Evolutionary conservation across 1,140 invertebrate genomes (phyloP).

Genomic region (Coelopa frigida): DNA sequence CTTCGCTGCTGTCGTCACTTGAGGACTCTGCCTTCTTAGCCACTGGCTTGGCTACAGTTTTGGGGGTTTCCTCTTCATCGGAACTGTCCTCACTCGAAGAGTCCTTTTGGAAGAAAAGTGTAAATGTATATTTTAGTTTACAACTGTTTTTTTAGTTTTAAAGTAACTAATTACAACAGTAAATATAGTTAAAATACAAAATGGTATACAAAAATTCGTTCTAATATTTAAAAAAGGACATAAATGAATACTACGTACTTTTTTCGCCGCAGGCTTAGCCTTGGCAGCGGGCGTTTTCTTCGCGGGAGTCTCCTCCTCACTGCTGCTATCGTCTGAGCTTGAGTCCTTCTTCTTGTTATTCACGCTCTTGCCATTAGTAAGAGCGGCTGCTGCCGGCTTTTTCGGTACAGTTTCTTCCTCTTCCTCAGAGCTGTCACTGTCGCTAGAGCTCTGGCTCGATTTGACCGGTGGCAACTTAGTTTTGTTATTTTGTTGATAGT

Average conservation of each 20-base stretch:
- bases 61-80: conserved; percentile 20
- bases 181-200: too few species aligned
- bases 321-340: conserved; percentile 16
- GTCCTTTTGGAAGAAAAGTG: neutral
- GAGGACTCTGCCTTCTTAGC: conserved; percentile 24
- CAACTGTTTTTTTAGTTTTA: too few species aligned
- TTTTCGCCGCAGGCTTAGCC: conserved; percentile 18
- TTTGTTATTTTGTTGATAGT: conserved; percentile 47
- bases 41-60: conserved; percentile 23
- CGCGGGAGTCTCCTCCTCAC: conserved; percentile 16
- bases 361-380: conserved; percentile 14
- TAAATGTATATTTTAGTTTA: too few species aligned
- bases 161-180: too few species aligned
- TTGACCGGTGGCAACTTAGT: conserved; percentile 45
- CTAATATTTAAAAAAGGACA: too few species aligned
- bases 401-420: conserved; percentile 19
- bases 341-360: conserved; percentile 15
- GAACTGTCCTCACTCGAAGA: conserved; percentile 24
- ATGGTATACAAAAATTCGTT: too few species aligned
- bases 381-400: conserved; percentile 12
- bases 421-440: conserved; percentile 15
- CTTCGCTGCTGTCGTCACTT: conserved; percentile 30
- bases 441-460: conserved; percentile 9
- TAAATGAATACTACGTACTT: too few species aligned
- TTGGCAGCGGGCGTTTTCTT: conserved; percentile 16